Evolutionary conservation across 2,113 vertebrate species (phyloP).

Genomic region (Tetraodon nigroviridis): DNA sequence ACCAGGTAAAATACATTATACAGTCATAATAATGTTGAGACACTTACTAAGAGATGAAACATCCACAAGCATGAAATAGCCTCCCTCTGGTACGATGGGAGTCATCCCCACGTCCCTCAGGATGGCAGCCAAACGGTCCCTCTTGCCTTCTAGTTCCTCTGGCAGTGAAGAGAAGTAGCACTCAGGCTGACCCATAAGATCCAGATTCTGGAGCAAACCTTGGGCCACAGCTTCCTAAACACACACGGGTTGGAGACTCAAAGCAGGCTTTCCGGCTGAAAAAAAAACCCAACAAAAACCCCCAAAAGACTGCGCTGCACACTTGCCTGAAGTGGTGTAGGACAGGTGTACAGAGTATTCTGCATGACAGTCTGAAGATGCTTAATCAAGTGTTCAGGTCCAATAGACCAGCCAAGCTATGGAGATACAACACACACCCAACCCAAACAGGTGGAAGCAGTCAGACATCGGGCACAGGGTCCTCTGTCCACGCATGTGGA

Average conservation of each 20-base stretch:
- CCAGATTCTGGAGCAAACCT: constrained; percentile 78
- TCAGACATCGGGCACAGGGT: not conserved
- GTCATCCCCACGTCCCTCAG: constrained; percentile 80
- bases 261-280: not conserved
- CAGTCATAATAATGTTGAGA: not conserved
- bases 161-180: constrained; percentile 90
- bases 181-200: constrained; percentile 82
- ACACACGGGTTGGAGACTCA: not conserved
- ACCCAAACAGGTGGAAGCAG: not conserved
- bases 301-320: not conserved
- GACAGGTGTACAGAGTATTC: constrained; percentile 86
- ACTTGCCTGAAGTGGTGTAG: constrained; percentile 88
- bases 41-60: constrained; percentile 83
- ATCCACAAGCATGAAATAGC: constrained; percentile 93
- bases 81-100: constrained; percentile 88
- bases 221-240: constrained; percentile 89
- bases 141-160: constrained; percentile 83
- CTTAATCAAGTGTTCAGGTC: constrained; percentile 85
- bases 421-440: constrained; percentile 10
- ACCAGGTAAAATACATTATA: not conserved
- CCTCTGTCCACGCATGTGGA: not conserved
- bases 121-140: constrained; percentile 82
- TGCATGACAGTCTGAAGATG: constrained; percentile 95
- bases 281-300: no score
- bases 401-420: constrained; percentile 94